Base-by-base conservation (phyloP, 2,797 vertebrate species). In the Anguilla obscura region DNA sequence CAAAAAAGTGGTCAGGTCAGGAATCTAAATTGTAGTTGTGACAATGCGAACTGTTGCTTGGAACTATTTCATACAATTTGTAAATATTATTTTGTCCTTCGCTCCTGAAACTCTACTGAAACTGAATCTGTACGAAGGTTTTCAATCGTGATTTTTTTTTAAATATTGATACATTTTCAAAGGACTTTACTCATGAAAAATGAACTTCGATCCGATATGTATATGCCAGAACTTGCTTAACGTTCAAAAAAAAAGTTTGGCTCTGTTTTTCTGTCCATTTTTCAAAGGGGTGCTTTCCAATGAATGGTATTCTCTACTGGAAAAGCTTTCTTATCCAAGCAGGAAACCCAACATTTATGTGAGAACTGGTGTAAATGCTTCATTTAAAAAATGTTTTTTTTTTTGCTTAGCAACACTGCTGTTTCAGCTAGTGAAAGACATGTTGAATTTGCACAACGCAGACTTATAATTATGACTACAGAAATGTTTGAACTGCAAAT, bases 61-160 rank as follows among this genome's bases (percentile, higher is more conserved):
- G 3, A 76, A 89, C 71, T 54, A 87, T 85, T 88, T 90, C 1
- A 80, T 76, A 80, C 84, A 54, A 86, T 86, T 54, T 91, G 88
- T 48, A 85, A 27, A 63, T 88, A 88, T n/a, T 45, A 30, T 58
- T 85, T 85, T 87, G 71, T 27, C 50, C 4, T 48, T 74, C 58
- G 87, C 87, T 89, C 86, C 60, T 87, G 24, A 52, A 74, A 56
- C 56, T 83, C 85, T 87, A 87, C 88, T 76, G 87, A 85, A 80
- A 74, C 69, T 74, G 30, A 74, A 27, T 74, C 27, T 1, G 8
- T 30, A n/a, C 21, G 1, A 66, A 74, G 69, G 71, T 33, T 16
- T 76, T 76, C 36, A 36, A 74, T 36, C 30, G 16, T 27, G 2
- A 71, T 10, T 76, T 76, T 40, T 33, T 18, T 76, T 33, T 16